Evolutionary conservation across 2,113 vertebrate species (phyloP).

Genomic region (Phycodurus eques): DNA sequence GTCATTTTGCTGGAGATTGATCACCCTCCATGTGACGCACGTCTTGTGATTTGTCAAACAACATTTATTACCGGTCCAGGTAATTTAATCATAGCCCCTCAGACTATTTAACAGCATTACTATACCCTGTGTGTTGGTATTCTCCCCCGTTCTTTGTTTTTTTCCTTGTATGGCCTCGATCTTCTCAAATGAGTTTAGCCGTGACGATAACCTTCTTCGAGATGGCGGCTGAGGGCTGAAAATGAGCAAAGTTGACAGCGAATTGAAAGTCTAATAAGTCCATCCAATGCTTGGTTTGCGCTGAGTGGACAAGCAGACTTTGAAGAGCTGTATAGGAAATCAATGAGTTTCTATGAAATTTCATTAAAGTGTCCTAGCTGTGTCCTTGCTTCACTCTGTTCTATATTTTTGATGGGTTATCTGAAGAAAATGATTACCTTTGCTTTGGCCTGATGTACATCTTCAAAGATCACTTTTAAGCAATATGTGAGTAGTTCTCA

Average conservation of each 20-base stretch:
- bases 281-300: conserved; percentile 87
- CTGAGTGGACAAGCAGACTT: conserved; percentile 82
- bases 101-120: conserved; percentile 3
- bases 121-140: background rate
- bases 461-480: conserved; percentile 79
- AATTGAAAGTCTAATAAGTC: conserved; percentile 94
- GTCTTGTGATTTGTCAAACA: conserved; percentile 1
- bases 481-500: conserved; percentile 70
- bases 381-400: conserved; percentile 84
- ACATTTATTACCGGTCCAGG: conserved; percentile 6
- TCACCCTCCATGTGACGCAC: background rate
- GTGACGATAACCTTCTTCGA: conserved; percentile 86
- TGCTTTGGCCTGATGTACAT: conserved; percentile 51
- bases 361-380: conserved; percentile 79
- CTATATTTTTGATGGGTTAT: conserved; percentile 94
- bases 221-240: conserved; percentile 84
- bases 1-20: background rate
- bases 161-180: conserved; percentile 63
- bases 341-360: conserved; percentile 92
- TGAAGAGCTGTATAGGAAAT: conserved; percentile 90
- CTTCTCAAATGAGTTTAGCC: conserved; percentile 91
- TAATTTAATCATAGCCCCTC: conserved; percentile 6
- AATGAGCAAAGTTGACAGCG: conserved; percentile 94
- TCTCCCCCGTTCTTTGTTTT: background rate
- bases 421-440: conserved; percentile 77